phyloP scores from a whole-genome alignment of 2,797 vertebrate species.

The Menidia menidia region DNA sequence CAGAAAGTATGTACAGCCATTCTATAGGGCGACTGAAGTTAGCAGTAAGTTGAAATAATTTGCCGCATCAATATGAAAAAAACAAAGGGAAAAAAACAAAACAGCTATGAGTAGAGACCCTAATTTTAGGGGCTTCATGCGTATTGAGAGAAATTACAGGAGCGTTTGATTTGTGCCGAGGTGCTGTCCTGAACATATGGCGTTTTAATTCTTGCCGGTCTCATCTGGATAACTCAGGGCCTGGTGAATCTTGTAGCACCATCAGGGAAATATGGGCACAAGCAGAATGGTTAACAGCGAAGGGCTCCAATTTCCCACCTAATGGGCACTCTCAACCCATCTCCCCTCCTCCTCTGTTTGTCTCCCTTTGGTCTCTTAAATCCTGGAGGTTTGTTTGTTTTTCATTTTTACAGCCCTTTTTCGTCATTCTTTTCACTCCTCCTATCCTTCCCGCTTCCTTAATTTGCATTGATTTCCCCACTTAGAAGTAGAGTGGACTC shows the following conservation, averaged over 20 bases:
- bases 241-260: conserved; percentile 76
- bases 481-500: conserved; percentile 76
- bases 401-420: conserved; percentile 50
- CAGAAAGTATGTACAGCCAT: conserved; percentile 34
- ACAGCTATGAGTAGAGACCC: conserved; percentile 71
- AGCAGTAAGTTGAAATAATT: conserved; percentile 64
- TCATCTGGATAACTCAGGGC: conserved; percentile 85
- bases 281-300: conserved; percentile 84
- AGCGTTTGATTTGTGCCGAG: conserved; percentile 81
- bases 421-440: conserved; percentile 65
- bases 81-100: conserved; percentile 74
- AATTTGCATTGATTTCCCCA: conserved; percentile 81
- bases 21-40: conserved; percentile 59
- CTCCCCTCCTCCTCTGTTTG: conserved; percentile 35
- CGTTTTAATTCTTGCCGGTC: conserved; percentile 87
- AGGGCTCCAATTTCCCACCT: conserved; percentile 85
- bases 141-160: conserved; percentile 83
- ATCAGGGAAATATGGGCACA: conserved; percentile 86
- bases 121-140: conserved; percentile 78
- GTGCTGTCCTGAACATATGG: conserved; percentile 86
- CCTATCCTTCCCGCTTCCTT: conserved; percentile 63
- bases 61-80: conserved; percentile 60
- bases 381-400: conserved; percentile 70
- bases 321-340: conserved; percentile 80
- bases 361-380: conserved; percentile 56